phyloP scores from a whole-genome alignment of 37 sponge, comb jelly and placozoan genomes.

The Theonella swinhoei region DNA sequence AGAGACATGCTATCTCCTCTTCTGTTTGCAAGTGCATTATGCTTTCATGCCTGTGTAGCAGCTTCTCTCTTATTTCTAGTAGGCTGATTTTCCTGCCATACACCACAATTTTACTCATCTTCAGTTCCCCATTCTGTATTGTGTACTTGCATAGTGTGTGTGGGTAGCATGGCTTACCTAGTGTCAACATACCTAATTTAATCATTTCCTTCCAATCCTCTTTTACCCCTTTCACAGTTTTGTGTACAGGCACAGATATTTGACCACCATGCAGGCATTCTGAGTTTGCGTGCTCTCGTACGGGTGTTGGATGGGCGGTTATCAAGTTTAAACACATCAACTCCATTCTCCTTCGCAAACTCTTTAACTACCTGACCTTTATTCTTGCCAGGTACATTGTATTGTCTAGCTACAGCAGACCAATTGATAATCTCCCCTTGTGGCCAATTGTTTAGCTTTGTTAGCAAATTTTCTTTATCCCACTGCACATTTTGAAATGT shows the following conservation, averaged over 20 bases:
- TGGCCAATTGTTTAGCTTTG: conserved; percentile 12
- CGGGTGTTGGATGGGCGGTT: neutral
- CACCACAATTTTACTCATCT: conserved; percentile 4
- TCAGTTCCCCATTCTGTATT: conserved; percentile 19
- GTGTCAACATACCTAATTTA: conserved; percentile 10
- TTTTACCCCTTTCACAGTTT: conserved; percentile 9
- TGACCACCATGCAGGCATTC: conserved; percentile 8
- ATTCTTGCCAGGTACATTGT: conserved; percentile 20
- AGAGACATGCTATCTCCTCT: conserved; percentile 11
- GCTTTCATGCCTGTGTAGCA: conserved; percentile 27
- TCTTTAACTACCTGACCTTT: conserved; percentile 28
- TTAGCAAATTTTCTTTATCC: conserved; percentile 31
- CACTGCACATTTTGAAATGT: conserved; percentile 42
- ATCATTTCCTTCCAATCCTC: conserved; percentile 28
- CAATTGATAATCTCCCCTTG: conserved; percentile 28
- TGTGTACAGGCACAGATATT: conserved; percentile 25
- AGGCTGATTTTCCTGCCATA: conserved; percentile 44
- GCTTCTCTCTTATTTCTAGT: conserved; percentile 33
- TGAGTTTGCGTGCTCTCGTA: conserved; percentile 1
- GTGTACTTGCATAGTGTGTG: conserved; percentile 15
- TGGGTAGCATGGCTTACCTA: conserved; percentile 30
- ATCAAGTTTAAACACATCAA: conserved; percentile 17
- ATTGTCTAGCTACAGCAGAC: conserved; percentile 21
- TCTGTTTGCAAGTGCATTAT: conserved; percentile 42
- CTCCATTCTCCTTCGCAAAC: conserved; percentile 26